Evolutionary conservation across 2,797 vertebrate species (phyloP), one percentile per base, ranked within the genome.

Genomic region (Sebastes vulpes): DNA sequence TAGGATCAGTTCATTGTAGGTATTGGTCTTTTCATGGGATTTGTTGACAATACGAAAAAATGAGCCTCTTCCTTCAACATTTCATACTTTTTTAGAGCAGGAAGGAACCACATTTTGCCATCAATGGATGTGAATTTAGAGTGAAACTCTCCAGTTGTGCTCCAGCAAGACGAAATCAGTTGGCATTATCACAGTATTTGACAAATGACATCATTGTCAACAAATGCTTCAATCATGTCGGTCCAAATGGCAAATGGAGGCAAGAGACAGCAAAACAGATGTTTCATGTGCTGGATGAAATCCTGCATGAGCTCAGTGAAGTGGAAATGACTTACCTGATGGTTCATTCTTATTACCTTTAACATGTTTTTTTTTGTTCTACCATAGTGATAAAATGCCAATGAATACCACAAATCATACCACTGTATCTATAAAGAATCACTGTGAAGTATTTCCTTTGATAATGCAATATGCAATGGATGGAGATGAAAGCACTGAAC

Each of bases 301-400:
- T 52, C 78, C 78, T 71, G 79, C 35, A 56, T 48, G 32, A 42
- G 35, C 61, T 72, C 71, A 57, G 70, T 80, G 42, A 82, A 75
- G 68, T 72, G 23, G 65, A 42, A 77, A 74, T 10, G 1, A 87
- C 91, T 92, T 85, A 94, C 86, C 87, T 85, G 81, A 79, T 72
- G 23, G 7, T 59, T 81, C 65, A 74, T 65, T 77, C 69, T 69
- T 23, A 54, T 75, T 72, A 73, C 50, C 63, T 81, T 23, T 1
- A 65, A 46, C 46, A 31, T 23, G 12, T 32, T 31, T 46, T 32
- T 2, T n/a, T 42, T 66, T 29, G 26, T 9, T 38, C 7, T 16
- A 20, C 31, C 42, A 46, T 4, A 67, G 31, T 35, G 23, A 20
- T 11, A 53, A 54, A 74, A 72, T 81, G 3, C 54, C 20, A 77